Evolutionary conservation across 2,888 invertebrate species (phyloP).

Genomic region (Mesorhabditis spiculigera): DNA sequence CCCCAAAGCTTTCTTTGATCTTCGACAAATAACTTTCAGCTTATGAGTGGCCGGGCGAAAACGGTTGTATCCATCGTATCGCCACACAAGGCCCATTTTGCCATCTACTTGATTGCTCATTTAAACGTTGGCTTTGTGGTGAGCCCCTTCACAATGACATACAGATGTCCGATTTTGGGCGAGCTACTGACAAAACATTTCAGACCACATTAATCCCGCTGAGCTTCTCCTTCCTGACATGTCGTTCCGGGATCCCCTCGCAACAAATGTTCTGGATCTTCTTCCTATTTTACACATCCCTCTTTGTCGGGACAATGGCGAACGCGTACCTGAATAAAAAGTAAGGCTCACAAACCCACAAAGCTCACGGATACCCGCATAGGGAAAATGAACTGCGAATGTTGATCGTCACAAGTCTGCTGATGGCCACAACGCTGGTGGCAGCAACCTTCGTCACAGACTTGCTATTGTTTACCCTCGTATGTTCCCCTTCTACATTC

Average conservation of each 20-base stretch:
- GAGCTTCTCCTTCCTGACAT: slow-evolving; percentile 26
- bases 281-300: slow-evolving; percentile 25
- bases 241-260: slow-evolving; percentile 17
- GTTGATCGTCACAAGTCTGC: background rate
- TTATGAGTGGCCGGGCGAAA: too few species aligned
- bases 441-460: background rate
- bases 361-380: too few species aligned
- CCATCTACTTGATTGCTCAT: background rate
- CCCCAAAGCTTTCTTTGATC: background rate
- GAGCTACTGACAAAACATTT: slow-evolving; percentile 2
- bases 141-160: background rate
- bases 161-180: too few species aligned
- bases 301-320: slow-evolving; percentile 26
- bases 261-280: slow-evolving; percentile 29
- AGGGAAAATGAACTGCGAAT: background rate
- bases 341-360: background rate
- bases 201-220: slow-evolving; percentile 26
- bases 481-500: background rate
- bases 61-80: too few species aligned
- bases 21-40: background rate
- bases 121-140: background rate
- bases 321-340: slow-evolving; percentile 12
- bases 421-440: background rate
- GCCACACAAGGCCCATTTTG: background rate
- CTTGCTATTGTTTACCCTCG: background rate